These are phyloP conservation scores for Chrysaora quinquecirrha DNA, from an alignment of 30 jellyfish, hydroid and myxozoan species.

Conservation along the genomic window DNA sequence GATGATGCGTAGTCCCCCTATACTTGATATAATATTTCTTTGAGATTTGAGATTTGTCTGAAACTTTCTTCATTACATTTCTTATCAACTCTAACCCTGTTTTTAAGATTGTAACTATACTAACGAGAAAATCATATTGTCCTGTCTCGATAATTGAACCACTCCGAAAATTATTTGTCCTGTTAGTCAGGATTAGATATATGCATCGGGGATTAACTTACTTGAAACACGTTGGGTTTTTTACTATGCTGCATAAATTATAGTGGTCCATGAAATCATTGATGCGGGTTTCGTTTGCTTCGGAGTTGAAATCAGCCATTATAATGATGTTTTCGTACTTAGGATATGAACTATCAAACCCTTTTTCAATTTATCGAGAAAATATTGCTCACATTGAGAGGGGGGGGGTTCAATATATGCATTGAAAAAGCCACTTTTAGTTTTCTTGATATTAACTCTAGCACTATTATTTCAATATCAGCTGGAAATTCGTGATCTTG, in stretches of 20 bases:
- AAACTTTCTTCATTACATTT: not conserved
- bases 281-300: constrained; percentile 2
- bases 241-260: too few species aligned
- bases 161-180: constrained; percentile 17
- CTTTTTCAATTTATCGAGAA: constrained; percentile 30
- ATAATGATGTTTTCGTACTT: too few species aligned
- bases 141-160: constrained; percentile 48
- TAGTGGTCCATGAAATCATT: too few species aligned
- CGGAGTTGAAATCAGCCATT: too few species aligned
- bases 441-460: not conserved
- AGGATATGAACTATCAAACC: too few species aligned
- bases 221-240: too few species aligned
- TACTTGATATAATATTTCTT: too few species aligned
- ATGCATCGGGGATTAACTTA: constrained; percentile 40
- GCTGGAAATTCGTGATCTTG: too few species aligned
- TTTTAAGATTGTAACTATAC: constrained; percentile 10
- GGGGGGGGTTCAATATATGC: constrained; percentile 31
- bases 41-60: not conserved
- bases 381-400: constrained; percentile 9
- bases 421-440: not conserved
- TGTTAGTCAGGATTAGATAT: constrained; percentile 41
- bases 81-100: constrained; percentile 34
- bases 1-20: not conserved
- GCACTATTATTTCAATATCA: not conserved
- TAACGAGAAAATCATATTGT: constrained; percentile 42